Evolutionary conservation across 2,113 vertebrate genomes (phyloP).

Genomic region (pig (Sus scrofa)): T2T-Sscrofa CM000823.6:61189501-61190000

Average conservation of each 20-base stretch:
- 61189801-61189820: conserved; percentile 85
- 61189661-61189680: conserved; percentile 91
- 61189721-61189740: conserved; percentile 88
- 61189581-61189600: not conserved
- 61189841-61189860: not conserved
- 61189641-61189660: conserved; percentile 90
- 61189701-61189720: conserved; percentile 89
- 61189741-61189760: conserved; percentile 93
- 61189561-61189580: not conserved
- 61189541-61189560: not conserved
- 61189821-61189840: conserved; percentile 85
- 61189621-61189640: conserved; percentile 91
- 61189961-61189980: not conserved
- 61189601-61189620: not conserved
- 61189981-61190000: not conserved
- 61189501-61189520: too few relatives aligned
- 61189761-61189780: conserved; percentile 93
- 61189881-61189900: not conserved
- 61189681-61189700: conserved; percentile 92
- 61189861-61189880: not conserved
- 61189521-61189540: not conserved
- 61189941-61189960: not conserved
- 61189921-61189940: not conserved
- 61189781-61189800: conserved; percentile 86
- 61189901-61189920: not conserved